Base-by-base conservation (phyloP, 1,140 invertebrate genomes). In the Lerema accius region DNA sequence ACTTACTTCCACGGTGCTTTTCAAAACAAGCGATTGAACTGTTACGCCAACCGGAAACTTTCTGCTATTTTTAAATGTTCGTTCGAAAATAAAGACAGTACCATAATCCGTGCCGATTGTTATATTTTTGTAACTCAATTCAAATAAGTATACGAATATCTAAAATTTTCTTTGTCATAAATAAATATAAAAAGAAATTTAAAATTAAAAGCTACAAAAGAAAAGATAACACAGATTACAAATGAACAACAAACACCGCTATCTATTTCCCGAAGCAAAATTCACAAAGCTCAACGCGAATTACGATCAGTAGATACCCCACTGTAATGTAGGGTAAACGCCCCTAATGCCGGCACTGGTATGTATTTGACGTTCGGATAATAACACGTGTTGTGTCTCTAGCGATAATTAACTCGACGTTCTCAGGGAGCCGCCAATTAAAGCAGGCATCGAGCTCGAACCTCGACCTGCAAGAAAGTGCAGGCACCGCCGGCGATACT, bases 351-450 rank as follows among this genome's bases (percentile, higher is more conserved):
- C 23, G 45, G 46, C 61, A 37, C 42, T 69, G 61, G 63, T 55
- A 35, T 77, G 72, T 62, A 69, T 71, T 82, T 68, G 65, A 74
- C 70, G 65, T 76, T 71, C 75, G 72, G 63, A 64, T 80, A 81
- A 84, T 82, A 78, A 77, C 69, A 84, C 17, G 51, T 64, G 61
- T 71, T 59, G 64, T 60, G 63, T 16, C 62, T 74, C 62, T 64
- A 64, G 60, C 60, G 55, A 72, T 69, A 80, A 81, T 81, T 80
- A 83, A 76, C 66, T 46, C 53, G 58, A 16, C 48, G 64, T 82
- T 76, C 77, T 70, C 76, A 73, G 67, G 68, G 66, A 72, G 65
- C 60, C 67, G 53, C 59, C 69, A 78, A 83, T 81, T 80, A 80
- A 75, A 69, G 73, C 26, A 56, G 40, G 69, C 72, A 78, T 49